Evolutionary conservation across 2,888 invertebrate species (phyloP), one percentile per base, ranked within the genome.

Genomic region (Theretra japonica): DNA sequence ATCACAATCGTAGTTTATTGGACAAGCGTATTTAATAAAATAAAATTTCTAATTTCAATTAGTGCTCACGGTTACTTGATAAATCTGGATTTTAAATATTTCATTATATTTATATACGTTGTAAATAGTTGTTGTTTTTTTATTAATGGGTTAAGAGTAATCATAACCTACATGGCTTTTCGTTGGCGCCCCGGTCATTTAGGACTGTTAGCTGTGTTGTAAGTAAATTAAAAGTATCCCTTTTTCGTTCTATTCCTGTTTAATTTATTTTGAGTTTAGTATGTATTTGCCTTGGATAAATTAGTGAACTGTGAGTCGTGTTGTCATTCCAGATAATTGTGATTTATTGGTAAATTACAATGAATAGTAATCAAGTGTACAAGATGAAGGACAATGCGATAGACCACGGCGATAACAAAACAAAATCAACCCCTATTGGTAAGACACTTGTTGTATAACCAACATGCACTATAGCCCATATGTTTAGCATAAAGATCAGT

Each of bases 391-490:
- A 93, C 72, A 86, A 83, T 82, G 85, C 72, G 19, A 78, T 81
- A 72, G 90, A 90, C 33, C 79, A 81, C 73, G 79, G 81, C 76
- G 94, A 93, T 75, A 88, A 77, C 77, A 92, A 92, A 84, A 75
- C 87, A 25, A 94, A 90, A 83, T 82, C 90, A 59, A 94, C 94
- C 41, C 94, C 94, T 58, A 86, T 94, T 74, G 93, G 93, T 93
- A 84, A 70, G 88, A 69, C n/a, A 65, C 48, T 60, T 33, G 41
- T 23, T 59, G 28, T 33, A 8, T 15, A 23, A 5, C 23, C 15
- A 62, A 21, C n/a, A 62, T 33, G n/a, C 30, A 8, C 30, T 11
- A 15, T 21, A 21, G 8, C 11, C 11, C 0, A 17, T 60, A 41
- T 41, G 7, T 19, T 23, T 23, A 53, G 6, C n/a, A 1, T 53